These are phyloP conservation scores for Lasioglossum oenotherae DNA, from an alignment of 2,888 invertebrate genomes.

Conservation along the genomic window DNA sequence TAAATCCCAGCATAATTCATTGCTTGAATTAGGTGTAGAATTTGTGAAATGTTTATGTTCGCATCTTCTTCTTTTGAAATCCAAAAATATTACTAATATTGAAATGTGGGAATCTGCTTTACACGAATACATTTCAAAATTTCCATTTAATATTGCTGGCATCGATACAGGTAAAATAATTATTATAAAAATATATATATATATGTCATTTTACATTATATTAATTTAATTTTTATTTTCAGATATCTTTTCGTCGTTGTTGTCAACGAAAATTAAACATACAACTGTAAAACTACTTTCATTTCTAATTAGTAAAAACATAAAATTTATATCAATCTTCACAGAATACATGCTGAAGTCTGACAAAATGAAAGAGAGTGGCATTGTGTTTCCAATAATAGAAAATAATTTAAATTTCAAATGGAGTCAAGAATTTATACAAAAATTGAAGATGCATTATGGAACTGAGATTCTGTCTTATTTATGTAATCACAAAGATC, in stretches of 20 bases:
- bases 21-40: slow-evolving; percentile 61
- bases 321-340: slow-evolving; percentile 85
- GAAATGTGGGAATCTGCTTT: slow-evolving; percentile 86
- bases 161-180: slow-evolving; percentile 86
- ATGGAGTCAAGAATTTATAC: slow-evolving; percentile 85
- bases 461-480: slow-evolving; percentile 87
- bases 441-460: slow-evolving; percentile 86
- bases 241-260: slow-evolving; percentile 71
- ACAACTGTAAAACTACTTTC: slow-evolving; percentile 86
- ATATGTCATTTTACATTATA: slow-evolving; percentile 10
- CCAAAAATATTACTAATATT: slow-evolving; percentile 72
- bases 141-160: slow-evolving; percentile 86
- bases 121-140: slow-evolving; percentile 86
- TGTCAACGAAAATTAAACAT: slow-evolving; percentile 65
- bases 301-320: slow-evolving; percentile 86
- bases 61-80: slow-evolving; percentile 71
- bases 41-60: slow-evolving; percentile 70
- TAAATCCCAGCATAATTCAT: slow-evolving; percentile 29
- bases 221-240: slow-evolving; percentile 49
- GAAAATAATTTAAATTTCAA: slow-evolving; percentile 84
- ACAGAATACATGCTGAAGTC: slow-evolving; percentile 84
- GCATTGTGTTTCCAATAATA: slow-evolving; percentile 87
- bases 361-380: slow-evolving; percentile 86
- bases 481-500: slow-evolving; percentile 68
- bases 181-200: slow-evolving; percentile 6